Conservation (phyloP, 2,113 vertebrate species). For the Limnothrissa miodon region DNA sequence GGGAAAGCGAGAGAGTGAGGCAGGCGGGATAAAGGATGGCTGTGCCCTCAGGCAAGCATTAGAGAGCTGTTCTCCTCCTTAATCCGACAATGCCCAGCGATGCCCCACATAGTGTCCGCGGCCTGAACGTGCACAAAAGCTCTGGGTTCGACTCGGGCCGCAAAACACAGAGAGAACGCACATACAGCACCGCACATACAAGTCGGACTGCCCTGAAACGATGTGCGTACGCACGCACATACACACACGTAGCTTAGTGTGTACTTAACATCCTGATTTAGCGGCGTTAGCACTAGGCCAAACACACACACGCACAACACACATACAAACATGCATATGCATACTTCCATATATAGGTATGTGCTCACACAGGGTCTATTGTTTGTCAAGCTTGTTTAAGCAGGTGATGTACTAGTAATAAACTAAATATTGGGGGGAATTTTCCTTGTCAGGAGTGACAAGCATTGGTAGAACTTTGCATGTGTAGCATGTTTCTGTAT, state of each 20-base stretch:
- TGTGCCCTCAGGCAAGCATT: constrained; percentile 54
- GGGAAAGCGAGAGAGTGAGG: background rate
- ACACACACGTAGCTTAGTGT: background rate
- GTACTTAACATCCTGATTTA: background rate
- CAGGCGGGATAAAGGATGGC: constrained; percentile 56
- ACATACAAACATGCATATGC: background rate
- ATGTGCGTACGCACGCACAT: background rate
- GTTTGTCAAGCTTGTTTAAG: no score
- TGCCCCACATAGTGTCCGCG: constrained; percentile 27
- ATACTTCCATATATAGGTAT: background rate
- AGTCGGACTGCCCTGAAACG: constrained; percentile 15
- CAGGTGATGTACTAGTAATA: no score
- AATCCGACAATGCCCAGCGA: constrained; percentile 52
- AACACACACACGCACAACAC: background rate
- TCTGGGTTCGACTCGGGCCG: constrained; percentile 1
- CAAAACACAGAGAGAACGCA: background rate
- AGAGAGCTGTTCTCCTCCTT: constrained; percentile 49
- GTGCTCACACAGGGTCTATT: background rate
- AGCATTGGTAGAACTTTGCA: background rate
- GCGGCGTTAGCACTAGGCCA: background rate
- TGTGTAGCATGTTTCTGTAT: background rate
- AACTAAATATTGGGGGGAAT: no score
- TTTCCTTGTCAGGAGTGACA: background rate
- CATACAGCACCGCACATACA: background rate
- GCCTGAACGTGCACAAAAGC: constrained; percentile 26